Base-by-base conservation (phyloP, 2,888 invertebrate species). In the Itoplectis maculator region DNA sequence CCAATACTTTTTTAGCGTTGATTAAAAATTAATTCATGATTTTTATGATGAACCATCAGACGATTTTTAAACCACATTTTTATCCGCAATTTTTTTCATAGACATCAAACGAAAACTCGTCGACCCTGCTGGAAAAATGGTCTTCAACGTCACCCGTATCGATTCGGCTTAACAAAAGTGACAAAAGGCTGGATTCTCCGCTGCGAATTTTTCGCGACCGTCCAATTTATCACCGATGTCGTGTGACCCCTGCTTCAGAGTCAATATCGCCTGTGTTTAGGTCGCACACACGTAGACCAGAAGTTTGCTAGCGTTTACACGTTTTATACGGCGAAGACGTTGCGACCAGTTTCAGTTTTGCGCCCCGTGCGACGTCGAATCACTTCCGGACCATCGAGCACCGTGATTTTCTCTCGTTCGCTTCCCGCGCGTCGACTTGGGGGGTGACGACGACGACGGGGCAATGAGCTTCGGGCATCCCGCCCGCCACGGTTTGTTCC, bases 321-420 rank as follows among this genome's bases (percentile, higher is more conserved):
- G 37, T 37, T 45, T 13, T 23, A 23, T 77, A 61, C 51, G 49
- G 56, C 49, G 69, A 65, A 74, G 79, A 79, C 75, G 75, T 69
- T 61, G n/a, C 61, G 68, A 23, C 35, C 73, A 69, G 77, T 79
- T 82, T 84, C 84, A 75, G 84, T 82, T 78, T 79, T 83, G 83
- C 82, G 85, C 86, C 81, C 75, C 66, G 45, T 45, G 85, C 82
- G 74, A 77, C 82, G 85, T 86, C 88, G 87, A 88, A 90, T 90
- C 88, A 88, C 88, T 89, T 91, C 89, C 90, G 88, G 83, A 66
- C 89, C 89, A 89, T 87, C 82, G 87, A 85, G 66, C 88, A 82
- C 85, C 84, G n/a, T n/a, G 87, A 89, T 90, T 89, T 87, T 83
- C 79, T 81, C 82, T 77, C 78, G 68, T 70, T 69, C 82, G 47